phyloP scores from a whole-genome alignment of 2,888 invertebrate genomes.

The Torymus auratus region DNA sequence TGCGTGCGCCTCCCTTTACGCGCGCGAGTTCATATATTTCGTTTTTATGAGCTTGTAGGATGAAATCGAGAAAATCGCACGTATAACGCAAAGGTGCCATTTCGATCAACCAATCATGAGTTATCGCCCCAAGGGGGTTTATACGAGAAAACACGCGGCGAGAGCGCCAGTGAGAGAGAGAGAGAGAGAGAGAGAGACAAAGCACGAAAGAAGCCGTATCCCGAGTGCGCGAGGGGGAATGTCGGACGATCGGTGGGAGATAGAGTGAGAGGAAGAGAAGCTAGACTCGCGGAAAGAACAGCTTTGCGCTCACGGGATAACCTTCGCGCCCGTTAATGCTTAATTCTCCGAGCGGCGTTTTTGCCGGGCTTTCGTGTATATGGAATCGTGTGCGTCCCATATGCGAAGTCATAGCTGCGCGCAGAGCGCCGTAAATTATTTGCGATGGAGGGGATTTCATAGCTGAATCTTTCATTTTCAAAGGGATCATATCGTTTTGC shows the following conservation, averaged over 20 bases:
- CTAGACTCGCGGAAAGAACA: too few relatives aligned
- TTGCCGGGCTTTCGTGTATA: too few relatives aligned
- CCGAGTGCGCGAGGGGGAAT: not conserved
- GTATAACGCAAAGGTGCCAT: constrained; percentile 36
- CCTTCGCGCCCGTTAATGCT: constrained; percentile 28
- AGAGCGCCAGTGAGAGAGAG: not conserved
- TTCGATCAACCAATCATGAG: constrained; percentile 44
- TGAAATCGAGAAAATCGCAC: constrained; percentile 42
- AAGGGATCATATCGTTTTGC: not conserved
- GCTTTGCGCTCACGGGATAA: not conserved
- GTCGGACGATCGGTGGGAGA: not conserved
- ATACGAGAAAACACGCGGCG: not conserved
- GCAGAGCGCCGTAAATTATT: constrained; percentile 3
- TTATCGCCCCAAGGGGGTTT: constrained; percentile 31
- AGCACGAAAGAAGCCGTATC: not conserved
- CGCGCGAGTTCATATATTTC: constrained; percentile 1
- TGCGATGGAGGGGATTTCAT: not conserved
- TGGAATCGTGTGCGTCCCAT: not conserved
- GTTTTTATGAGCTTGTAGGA: constrained; percentile 26
- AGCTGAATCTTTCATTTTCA: constrained; percentile 27
- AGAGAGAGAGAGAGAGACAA: not conserved
- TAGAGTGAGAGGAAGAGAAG: not conserved
- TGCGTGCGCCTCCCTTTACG: not conserved
- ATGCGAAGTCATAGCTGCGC: not conserved
- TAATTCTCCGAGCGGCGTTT: not conserved